These are phyloP conservation scores for Orthonychiurus folsomi DNA, from an alignment of 2,888 invertebrate genomes.

Conservation along the genomic window DNA sequence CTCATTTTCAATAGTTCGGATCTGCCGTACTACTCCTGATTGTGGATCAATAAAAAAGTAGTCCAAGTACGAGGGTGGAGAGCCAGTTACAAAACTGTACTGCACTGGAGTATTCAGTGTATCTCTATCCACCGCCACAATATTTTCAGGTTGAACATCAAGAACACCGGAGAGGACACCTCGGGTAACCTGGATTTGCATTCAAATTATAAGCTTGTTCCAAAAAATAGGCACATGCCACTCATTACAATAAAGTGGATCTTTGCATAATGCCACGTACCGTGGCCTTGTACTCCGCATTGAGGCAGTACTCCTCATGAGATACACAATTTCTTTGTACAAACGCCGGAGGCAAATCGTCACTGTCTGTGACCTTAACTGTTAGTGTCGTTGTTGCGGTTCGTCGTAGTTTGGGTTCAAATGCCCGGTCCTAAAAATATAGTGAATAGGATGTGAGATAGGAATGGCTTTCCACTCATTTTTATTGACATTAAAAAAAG, in stretches of 20 bases:
- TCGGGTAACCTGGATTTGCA: constrained; percentile 57
- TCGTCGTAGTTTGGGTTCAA: constrained; percentile 63
- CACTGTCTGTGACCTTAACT: constrained; percentile 64
- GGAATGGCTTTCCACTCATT: neutral
- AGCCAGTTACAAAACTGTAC: constrained; percentile 72
- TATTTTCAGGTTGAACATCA: constrained; percentile 73
- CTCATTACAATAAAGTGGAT: no score
- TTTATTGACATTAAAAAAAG: no score
- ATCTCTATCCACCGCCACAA: constrained; percentile 83
- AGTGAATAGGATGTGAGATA: neutral
- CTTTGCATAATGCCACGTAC: constrained; percentile 22
- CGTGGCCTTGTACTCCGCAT: constrained; percentile 71
- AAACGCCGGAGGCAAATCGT: constrained; percentile 57
- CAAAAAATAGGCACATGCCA: no score
- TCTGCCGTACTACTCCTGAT: constrained; percentile 71
- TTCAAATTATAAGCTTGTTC: neutral
- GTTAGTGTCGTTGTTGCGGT: constrained; percentile 77
- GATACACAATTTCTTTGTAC: constrained; percentile 77
- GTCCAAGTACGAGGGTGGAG: constrained; percentile 63
- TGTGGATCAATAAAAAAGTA: constrained; percentile 75
- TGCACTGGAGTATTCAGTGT: constrained; percentile 72
- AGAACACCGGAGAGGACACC: constrained; percentile 75
- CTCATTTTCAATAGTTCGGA: constrained; percentile 68
- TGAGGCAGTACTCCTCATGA: constrained; percentile 73
- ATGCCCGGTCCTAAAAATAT: constrained; percentile 65